A percentile compares a stretch with the other conserved stretches of the same genome.
These are phyloP conservation scores for Trichosurus vulpecula DNA, from an alignment of 2,797 vertebrate species.

Conservation along the genomic window DNA sequence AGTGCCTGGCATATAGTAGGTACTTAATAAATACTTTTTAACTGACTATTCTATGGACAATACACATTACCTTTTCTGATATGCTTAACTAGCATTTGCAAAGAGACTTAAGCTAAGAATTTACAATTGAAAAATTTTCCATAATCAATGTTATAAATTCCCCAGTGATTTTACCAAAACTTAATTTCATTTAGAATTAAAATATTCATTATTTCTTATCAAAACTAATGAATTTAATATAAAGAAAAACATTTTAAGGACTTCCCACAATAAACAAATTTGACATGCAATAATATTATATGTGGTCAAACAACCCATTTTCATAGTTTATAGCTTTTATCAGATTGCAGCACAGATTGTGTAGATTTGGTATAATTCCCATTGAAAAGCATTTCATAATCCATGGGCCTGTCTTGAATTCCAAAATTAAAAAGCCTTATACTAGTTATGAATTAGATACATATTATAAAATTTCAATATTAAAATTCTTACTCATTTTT, in stretches of 20 bases:
- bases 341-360: neutral
- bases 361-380: neutral
- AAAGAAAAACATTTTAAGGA: neutral
- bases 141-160: neutral
- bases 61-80: neutral
- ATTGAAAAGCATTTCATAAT: neutral
- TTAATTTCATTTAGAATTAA: neutral
- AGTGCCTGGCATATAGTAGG: neutral
- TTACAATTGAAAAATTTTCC: neutral
- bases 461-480: constrained; percentile 51
- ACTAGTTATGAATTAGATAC: constrained; percentile 38
- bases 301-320: neutral
- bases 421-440: constrained; percentile 33
- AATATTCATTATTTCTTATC: neutral
- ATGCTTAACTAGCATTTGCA: neutral
- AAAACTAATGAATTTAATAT: neutral
- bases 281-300: neutral
- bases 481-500: constrained; percentile 87
- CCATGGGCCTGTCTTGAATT: constrained; percentile 45
- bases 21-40: neutral
- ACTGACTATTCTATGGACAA: neutral
- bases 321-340: neutral
- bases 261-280: neutral
- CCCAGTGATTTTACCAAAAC: neutral
- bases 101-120: neutral